Evolutionary conservation across 2,888 invertebrate genomes (phyloP), one percentile per base, ranked within the genome.

Genomic region (Lasioglossum zephyrum): DNA sequence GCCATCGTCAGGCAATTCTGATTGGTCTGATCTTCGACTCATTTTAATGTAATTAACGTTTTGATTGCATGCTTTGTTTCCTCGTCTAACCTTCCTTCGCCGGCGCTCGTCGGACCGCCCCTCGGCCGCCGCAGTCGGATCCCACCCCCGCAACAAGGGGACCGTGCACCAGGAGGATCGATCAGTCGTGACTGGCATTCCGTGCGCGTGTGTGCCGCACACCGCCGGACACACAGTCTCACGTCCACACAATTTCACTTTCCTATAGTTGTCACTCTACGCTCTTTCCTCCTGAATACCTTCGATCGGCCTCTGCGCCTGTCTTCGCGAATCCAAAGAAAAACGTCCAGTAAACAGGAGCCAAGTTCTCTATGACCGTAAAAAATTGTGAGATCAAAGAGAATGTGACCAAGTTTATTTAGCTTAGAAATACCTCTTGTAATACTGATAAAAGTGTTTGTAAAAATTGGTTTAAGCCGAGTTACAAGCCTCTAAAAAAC

Each of bases 31-130:
- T 94, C 94, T 94, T 94, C 93, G 93, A 94, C 93, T 94, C 94
- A 94, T 95, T 95, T 95, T 95, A 94, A 95, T 94, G 94, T 93
- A 95, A 95, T 95, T 95, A 95, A 95, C 94, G 94, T 94, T 95
- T 93, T 93, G 93, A 93, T 94, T 94, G 94, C 94, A 92, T 92
- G 94, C 94, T 94, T 94, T 94, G 93, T 94, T 93, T 93, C 92
- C 93, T 89, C 90, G 92, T 89, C 91, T 90, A 88, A 86, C 87
- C 88, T 90, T 85, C 87, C 81, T 76, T 22, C 85, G 69, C 78
- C 79, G 82, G 83, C 82, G 82, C 80, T 87, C 83, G 85, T 77
- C 83, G 85, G 57, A 70, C 86, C 78, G 77, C 78, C 69, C 49
- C 75, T 73, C 63, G 66, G 53, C 81, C 60, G 44, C 75, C 82